Evolutionary conservation across 1,140 invertebrate species (phyloP), one percentile per base, ranked within the genome.

Genomic region (Lasioglossum albipes): DNA sequence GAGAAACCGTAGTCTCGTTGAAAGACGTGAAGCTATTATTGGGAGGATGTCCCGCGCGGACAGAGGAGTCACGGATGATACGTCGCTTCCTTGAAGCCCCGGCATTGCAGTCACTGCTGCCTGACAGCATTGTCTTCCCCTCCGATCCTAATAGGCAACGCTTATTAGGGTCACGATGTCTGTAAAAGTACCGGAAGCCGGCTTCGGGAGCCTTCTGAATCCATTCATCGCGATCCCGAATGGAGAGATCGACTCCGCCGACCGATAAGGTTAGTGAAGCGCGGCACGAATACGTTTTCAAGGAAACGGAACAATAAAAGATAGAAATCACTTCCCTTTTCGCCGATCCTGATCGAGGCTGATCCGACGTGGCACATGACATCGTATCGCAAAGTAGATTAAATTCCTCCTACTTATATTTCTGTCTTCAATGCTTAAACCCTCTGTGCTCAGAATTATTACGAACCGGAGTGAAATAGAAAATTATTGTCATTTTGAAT

Each of bases 111-210:
- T 68, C 42, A 73, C 42, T 45, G 27, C 36, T 36, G 36, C 36
- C 16, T 36, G n/a, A 71, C 79, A 20, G 66, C 70, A 84, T 84
- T 82, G 79, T 84, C 52, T 83, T 75, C 42, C 45, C 45, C 61
- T 31, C 49, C 66, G 66, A 49, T 62, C 41, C 75, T 61, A 77
- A 77, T 57, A 61, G 41, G 16, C 22, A 27, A 76, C 57, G 54
- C 22, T 75, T 90, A 90, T 90, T 89, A 90, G 78, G 89, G 80
- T 87, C 86, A 88, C 57, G 70, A 27, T 49, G 84, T 85, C 81
- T 86, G 80, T 84, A 89, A 86, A 87, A 87, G 73, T 89, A 81
- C 57, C 83, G 88, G 88, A 89, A 89, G 70, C 75, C 42, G 20
- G 65, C 20, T 20, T 2, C 61, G 20, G n/a, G 31, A 76, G n/a